A percentile compares a stretch with the other conserved stretches of the same genome.
Evolutionary conservation across 2,113 vertebrate genomes (phyloP).

Genomic region (Lathamus discolor): DNA sequence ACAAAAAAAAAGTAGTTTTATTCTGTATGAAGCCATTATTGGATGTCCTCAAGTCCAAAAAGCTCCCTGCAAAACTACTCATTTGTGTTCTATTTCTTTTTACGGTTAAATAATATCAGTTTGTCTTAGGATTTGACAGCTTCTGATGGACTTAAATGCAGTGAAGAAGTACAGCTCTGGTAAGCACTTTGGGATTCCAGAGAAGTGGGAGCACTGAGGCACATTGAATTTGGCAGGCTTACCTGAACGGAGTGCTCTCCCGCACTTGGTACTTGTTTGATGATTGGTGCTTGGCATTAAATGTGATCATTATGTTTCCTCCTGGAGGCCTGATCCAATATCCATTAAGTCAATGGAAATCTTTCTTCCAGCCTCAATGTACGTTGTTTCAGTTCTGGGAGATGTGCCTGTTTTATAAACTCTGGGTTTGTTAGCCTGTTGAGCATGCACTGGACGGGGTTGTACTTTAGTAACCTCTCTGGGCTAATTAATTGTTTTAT

Average conservation of each 20-base stretch:
- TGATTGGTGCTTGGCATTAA: not conserved
- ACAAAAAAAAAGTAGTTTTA: not conserved
- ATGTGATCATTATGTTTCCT: not conserved
- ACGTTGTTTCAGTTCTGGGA: not conserved
- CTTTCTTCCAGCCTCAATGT: not conserved
- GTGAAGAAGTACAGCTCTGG: constrained; percentile 3
- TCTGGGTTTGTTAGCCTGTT: not conserved
- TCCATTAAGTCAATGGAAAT: not conserved
- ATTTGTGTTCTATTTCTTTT: not conserved
- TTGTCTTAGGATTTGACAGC: constrained; percentile 31
- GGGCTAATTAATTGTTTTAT: not conserved
- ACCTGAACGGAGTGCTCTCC: not conserved
- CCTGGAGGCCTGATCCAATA: not conserved
- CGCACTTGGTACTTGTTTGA: not conserved
- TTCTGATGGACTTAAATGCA: constrained; percentile 3
- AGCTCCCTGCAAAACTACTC: not conserved
- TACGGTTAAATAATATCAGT: not conserved
- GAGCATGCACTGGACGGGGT: not conserved
- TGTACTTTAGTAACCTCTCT: not conserved
- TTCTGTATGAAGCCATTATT: not conserved
- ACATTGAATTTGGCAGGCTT: constrained; percentile 41
- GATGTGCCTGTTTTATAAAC: not conserved
- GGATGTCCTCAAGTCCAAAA: not conserved
- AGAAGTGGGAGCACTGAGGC: not conserved
- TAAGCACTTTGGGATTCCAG: constrained; percentile 24